These are phyloP conservation scores for Drosophila quinaria DNA, from an alignment of 2,888 invertebrate genomes.

Conservation along the genomic window DNA sequence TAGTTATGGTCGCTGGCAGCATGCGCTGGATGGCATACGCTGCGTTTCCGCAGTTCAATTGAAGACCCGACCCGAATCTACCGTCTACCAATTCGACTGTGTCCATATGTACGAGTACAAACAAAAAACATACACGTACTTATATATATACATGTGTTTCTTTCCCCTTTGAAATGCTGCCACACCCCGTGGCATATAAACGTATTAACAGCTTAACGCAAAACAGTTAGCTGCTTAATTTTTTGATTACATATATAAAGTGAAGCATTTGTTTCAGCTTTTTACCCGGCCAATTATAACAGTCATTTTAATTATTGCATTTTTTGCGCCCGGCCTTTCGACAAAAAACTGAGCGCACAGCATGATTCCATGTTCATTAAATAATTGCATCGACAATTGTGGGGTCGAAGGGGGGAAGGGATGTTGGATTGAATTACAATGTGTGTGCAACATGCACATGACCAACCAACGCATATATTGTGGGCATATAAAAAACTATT, in stretches of 20 bases:
- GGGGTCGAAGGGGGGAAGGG: too few relatives aligned
- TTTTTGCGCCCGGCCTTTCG: conserved; percentile 3
- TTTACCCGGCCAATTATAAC: conserved; percentile 44
- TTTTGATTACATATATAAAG: conserved; percentile 45
- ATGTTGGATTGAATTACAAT: conserved; percentile 42
- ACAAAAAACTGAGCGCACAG: conserved; percentile 30
- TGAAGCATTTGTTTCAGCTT: conserved; percentile 38
- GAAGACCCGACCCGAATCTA: conserved; percentile 14
- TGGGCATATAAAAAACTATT: conserved; percentile 64
- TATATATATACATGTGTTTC: not conserved
- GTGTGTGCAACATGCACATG: conserved; percentile 45
- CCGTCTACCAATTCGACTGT: conserved; percentile 13
- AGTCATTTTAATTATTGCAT: conserved; percentile 29
- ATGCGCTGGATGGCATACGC: conserved; percentile 58
- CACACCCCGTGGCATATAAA: conserved; percentile 6
- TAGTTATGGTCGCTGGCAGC: conserved; percentile 70
- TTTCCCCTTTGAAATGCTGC: not conserved
- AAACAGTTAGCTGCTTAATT: conserved; percentile 51
- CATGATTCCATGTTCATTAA: conserved; percentile 50
- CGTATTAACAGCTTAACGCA: conserved; percentile 53
- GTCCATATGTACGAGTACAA: not conserved
- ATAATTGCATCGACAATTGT: conserved; percentile 47
- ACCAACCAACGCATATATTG: conserved; percentile 54
- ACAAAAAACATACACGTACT: not conserved
- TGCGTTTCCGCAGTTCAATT: conserved; percentile 61